These are phyloP conservation scores for Amblyopsis rosae DNA, from an alignment of 2,113 vertebrate species.

Conservation along the genomic window DNA sequence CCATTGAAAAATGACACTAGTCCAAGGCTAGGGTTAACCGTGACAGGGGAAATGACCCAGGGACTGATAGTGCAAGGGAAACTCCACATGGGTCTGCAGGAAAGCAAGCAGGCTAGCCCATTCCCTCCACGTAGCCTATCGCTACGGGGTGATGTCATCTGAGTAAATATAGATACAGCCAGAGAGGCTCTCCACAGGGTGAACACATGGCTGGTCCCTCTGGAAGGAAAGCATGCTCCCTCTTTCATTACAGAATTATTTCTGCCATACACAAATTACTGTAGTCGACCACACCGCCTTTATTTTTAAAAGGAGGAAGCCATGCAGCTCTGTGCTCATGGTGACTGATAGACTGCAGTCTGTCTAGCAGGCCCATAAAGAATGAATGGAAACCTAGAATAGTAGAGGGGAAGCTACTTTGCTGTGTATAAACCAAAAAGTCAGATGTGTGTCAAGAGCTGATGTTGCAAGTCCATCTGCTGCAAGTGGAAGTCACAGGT, in stretches of 20 bases:
- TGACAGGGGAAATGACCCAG: too few species aligned
- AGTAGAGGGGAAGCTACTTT: too few species aligned
- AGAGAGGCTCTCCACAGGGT: constrained; percentile 35
- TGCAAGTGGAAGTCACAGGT: background rate
- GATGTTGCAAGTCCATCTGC: background rate
- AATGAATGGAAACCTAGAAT: too few species aligned
- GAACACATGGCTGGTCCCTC: constrained; percentile 41
- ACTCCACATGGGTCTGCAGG: background rate
- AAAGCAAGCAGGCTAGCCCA: constrained; percentile 11
- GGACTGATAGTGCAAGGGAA: background rate
- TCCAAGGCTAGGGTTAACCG: too few species aligned
- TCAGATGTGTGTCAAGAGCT: too few species aligned
- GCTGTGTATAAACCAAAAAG: too few species aligned
- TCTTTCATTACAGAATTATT: constrained; percentile 37
- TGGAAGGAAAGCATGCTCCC: constrained; percentile 27
- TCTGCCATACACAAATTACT: constrained; percentile 7
- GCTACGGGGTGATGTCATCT: constrained; percentile 43
- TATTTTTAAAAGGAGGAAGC: too few species aligned
- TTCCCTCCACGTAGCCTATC: constrained; percentile 15
- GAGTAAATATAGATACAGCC: constrained; percentile 63
- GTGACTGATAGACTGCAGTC: background rate
- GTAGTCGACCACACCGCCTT: too few species aligned
- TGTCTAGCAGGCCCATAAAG: too few species aligned
- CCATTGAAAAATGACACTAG: too few species aligned
- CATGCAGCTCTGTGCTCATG: too few species aligned